Evolutionary conservation across 2,888 invertebrate species (phyloP), one percentile per base, ranked within the genome.

Genomic region (Dione vanillae): DNA sequence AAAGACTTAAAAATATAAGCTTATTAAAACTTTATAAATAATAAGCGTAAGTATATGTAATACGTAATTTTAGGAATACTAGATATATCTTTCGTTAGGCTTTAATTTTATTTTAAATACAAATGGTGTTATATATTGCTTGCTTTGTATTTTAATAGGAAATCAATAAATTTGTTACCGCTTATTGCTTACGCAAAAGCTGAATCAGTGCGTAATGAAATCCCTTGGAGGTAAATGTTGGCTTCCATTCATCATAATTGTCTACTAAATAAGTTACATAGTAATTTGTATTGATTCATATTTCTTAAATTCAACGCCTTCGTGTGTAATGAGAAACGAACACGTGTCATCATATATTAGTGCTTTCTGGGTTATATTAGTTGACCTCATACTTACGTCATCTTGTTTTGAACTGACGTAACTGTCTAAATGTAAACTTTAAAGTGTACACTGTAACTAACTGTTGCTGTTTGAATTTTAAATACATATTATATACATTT

Each of bases 291-390:
- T 70, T 75, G 70, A 74, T 65, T 73, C 71, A 71, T 66, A 19
- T 19, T 52, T 72, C 47, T 41, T 54, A 35, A 16, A 47, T 6
- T 7, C n/a, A 47, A 47, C 16, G n/a, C 5, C 7, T 47, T 6
- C 66, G 37, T 61, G 65, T 49, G 27, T 27, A 47, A 43, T 66
- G 54, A 59, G 54, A 20, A 52, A 14, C 16, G 35, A 61, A 73
- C 49, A 51, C 65, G 64, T 73, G 70, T 72, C 70, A 73, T 67
- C 49, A 43, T 54, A 56, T 65, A 49, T 74, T 71, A 45, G 71
- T 75, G 74, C 20, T 72, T 73, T 72, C 70, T 74, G 58, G 66
- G 70, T 71, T 72, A 66, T 58, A 62, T 72, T 69, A 61, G 56
- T 69, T 65, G 65, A 62, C 58, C 49, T 64, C 49, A 67, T 27